Base-by-base conservation (phyloP, 2,888 invertebrate genomes). In the Cantharis flavilabris region DNA sequence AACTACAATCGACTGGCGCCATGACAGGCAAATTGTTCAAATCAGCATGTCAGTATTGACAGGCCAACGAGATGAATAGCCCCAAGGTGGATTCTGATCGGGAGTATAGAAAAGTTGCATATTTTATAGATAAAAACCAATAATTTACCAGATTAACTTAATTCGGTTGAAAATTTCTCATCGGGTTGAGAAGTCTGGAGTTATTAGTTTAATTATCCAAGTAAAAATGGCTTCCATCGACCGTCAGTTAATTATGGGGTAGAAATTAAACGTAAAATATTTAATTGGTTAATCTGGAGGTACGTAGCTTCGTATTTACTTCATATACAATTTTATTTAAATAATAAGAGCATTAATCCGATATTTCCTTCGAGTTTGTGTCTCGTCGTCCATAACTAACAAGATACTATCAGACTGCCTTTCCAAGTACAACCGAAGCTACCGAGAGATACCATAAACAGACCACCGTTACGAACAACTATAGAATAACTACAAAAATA, bases 301-400 rank as follows among this genome's bases (percentile, higher is more conserved):
- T 49, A 49, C 49, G 49, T 49, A 49, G 49, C 18, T 65, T 65
- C 65, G 23, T 67, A 23, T 67, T 67, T 67, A 67, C 26, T 67
- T 67, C 13, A 67, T 67, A 67, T 26, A 67, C 67, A 70, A 64
- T 82, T 82, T 82, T 82, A 82, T 83, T 85, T 85, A 85, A 86
- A 87, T 86, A 86, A 86, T 86, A 87, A 86, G 85, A 86, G 84
- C 86, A 86, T 86, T 86, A 86, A 86, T 87, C 85, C 85, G 85
- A 80, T 79, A 84, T 84, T 85, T 85, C 85, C 84, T 85, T 84
- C 84, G 83, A 84, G 85, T 83, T 84, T 85, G 85, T 84, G 84
- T 84, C 86, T 85, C 85, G 84, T 86, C 85, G 86, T 84, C 86
- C 86, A 87, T 87, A 87, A 87, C 87, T 87, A 87, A 87, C 86